Evolutionary conservation across 2,888 invertebrate species (phyloP).

Genomic region (Cataglyphis albicans): DNA sequence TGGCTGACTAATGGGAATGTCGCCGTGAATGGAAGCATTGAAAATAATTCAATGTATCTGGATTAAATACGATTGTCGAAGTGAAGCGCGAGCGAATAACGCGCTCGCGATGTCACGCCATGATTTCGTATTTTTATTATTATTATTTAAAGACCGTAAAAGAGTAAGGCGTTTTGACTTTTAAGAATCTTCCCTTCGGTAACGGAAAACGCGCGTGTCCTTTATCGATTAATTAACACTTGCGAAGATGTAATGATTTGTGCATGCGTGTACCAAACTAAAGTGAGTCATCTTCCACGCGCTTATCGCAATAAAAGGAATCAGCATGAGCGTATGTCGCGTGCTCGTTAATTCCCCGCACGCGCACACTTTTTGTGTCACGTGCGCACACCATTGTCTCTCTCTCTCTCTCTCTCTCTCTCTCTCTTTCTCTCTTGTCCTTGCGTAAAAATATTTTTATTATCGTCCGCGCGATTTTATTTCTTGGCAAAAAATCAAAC

Average conservation of each 20-base stretch:
- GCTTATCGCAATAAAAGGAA: conserved; percentile 29
- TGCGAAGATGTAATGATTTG: conserved; percentile 1
- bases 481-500: not conserved
- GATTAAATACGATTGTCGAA: conserved; percentile 23
- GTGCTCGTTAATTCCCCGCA: conserved; percentile 34
- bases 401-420: no score
- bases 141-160: conserved; percentile 4
- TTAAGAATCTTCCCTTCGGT: not conserved
- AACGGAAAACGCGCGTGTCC: not conserved
- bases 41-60: conserved; percentile 42
- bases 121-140: not conserved
- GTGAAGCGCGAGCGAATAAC: not conserved
- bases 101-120: not conserved
- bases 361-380: conserved; percentile 13
- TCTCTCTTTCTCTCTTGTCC: not conserved
- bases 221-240: conserved; percentile 4
- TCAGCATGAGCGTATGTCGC: not conserved
- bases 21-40: conserved; percentile 24
- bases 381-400: no score
- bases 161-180: not conserved
- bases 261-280: not conserved
- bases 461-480: not conserved
- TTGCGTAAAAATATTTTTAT: conserved; percentile 34
- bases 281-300: not conserved
- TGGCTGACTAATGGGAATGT: conserved; percentile 47